A percentile compares a stretch with the other conserved stretches of the same genome.
These are phyloP conservation scores for Pentamera pediparva DNA, from an alignment of 53 echinoderm and acorn worm species.

Conservation along the genomic window DNA sequence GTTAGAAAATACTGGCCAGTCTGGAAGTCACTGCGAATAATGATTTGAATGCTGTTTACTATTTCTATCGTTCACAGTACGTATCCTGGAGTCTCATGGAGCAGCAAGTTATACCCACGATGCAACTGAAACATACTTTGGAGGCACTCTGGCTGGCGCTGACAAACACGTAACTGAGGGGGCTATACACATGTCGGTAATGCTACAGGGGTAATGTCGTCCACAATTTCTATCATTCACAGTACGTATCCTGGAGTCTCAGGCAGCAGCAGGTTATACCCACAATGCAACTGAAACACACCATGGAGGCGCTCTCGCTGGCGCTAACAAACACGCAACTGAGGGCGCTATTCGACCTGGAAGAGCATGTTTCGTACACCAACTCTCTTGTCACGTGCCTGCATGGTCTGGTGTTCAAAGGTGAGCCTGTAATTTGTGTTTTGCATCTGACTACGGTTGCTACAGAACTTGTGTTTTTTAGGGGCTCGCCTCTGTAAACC, in stretches of 20 bases:
- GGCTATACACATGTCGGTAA: too few relatives aligned
- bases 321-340: conserved; percentile 13
- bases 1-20: too few relatives aligned
- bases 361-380: conserved; percentile 17
- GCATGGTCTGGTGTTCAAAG: conserved; percentile 16
- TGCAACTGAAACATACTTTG: conserved; percentile 18
- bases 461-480: too few relatives aligned
- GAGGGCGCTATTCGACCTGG: conserved; percentile 13
- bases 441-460: too few relatives aligned
- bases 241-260: conserved; percentile 19
- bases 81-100: conserved; percentile 8
- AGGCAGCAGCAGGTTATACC: conserved; percentile 5
- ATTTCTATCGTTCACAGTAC: conserved; percentile 7
- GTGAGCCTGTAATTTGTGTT: not conserved
- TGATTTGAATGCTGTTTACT: too few relatives aligned
- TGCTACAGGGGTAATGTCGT: too few relatives aligned
- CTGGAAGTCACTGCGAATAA: too few relatives aligned
- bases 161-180: conserved; percentile 22
- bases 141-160: not conserved
- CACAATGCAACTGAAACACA: conserved; percentile 25
- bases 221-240: too few relatives aligned
- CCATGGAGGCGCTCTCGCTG: not conserved
- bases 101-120: conserved; percentile 13
- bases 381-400: conserved; percentile 6
- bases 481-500: too few relatives aligned